phyloP scores from a whole-genome alignment of 2,113 vertebrate species.

The Anser cygnoides region DNA sequence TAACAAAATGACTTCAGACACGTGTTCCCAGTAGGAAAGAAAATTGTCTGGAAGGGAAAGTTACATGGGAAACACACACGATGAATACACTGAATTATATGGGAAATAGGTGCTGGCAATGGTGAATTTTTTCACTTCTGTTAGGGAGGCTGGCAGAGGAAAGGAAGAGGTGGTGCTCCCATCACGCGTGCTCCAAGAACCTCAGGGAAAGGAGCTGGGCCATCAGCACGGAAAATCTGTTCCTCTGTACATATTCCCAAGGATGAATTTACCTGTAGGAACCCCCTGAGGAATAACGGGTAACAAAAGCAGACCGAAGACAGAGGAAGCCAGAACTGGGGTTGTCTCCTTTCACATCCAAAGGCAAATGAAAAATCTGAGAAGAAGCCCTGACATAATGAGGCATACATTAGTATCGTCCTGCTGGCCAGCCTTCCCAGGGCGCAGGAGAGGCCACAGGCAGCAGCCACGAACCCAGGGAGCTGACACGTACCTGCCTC shows the following conservation, averaged over 20 bases:
- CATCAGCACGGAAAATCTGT: background rate
- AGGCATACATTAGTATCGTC: background rate
- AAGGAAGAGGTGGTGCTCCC: background rate
- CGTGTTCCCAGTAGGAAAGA: background rate
- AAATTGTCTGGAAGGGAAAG: background rate
- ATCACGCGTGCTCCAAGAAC: background rate
- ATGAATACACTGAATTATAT: background rate
- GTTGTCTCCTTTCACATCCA: background rate
- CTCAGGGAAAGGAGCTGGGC: background rate
- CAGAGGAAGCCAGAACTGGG: background rate
- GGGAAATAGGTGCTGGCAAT: background rate
- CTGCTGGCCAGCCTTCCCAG: background rate
- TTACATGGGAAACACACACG: background rate
- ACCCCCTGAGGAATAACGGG: background rate
- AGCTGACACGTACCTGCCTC: background rate
- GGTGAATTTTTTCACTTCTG: background rate
- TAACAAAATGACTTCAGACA: background rate
- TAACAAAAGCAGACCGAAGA: background rate
- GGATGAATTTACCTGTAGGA: background rate
- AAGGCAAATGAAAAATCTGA: background rate
- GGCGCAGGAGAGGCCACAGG: fast-evolving
- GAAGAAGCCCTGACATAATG: background rate
- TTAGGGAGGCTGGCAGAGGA: background rate
- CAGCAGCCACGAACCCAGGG: background rate
- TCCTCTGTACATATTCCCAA: background rate